phyloP scores from a whole-genome alignment of 2,113 vertebrate genomes.

The Amphilophus citrinellus region DNA sequence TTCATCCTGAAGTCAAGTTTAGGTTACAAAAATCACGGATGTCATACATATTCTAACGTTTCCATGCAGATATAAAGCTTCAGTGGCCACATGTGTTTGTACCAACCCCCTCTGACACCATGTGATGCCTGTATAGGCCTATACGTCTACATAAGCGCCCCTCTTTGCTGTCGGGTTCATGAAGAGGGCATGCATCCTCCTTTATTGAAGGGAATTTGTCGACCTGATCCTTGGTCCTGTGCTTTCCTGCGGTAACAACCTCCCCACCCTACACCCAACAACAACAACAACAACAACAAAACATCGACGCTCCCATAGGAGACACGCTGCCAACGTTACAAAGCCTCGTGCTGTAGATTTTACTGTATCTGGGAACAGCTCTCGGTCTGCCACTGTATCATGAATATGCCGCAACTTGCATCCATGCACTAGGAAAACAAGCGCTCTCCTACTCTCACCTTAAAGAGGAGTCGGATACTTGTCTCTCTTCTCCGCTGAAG shows the following conservation, averaged over 20 bases:
- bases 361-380: constrained; percentile 14
- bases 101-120: constrained; percentile 47
- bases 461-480: constrained; percentile 15
- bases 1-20: not conserved
- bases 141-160: constrained; percentile 33
- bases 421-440: constrained; percentile 32
- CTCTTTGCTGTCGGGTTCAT: constrained; percentile 30
- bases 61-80: not conserved
- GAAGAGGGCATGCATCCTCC: constrained; percentile 26
- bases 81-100: constrained; percentile 45
- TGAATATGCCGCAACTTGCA: constrained; percentile 72
- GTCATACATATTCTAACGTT: not conserved
- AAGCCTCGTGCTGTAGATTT: constrained; percentile 13
- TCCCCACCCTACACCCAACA: not conserved
- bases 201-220: not conserved
- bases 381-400: constrained; percentile 14
- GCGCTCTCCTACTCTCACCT: constrained; percentile 59
- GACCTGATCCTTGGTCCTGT: not conserved
- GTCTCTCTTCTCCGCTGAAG: constrained; percentile 15
- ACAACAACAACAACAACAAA: not conserved
- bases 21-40: not conserved
- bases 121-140: constrained; percentile 53
- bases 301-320: constrained; percentile 7
- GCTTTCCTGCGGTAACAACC: not conserved
- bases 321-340: constrained; percentile 31